These are phyloP conservation scores for Avahi laniger DNA, from an alignment of 2,797 vertebrate genomes.

Conservation along the genomic window DNA sequence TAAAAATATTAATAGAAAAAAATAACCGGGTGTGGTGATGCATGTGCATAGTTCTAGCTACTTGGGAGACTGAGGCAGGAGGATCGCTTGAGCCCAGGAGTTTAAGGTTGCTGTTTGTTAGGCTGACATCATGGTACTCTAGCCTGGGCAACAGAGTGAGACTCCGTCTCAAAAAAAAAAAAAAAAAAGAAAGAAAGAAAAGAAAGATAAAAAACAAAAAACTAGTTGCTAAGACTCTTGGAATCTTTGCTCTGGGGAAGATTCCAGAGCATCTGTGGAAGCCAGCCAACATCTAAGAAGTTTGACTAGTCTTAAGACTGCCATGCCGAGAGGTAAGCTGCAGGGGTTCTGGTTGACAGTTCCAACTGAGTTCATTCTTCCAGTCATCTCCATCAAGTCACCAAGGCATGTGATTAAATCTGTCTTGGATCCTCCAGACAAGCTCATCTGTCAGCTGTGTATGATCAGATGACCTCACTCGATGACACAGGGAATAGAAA, in stretches of 20 bases:
- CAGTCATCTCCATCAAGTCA: not conserved
- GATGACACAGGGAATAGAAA: slow-evolving; percentile 10
- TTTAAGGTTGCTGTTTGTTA: no score
- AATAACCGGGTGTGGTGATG: no score
- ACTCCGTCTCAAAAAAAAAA: no score
- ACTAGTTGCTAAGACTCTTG: not conserved
- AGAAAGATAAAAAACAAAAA: no score
- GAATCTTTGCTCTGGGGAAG: not conserved
- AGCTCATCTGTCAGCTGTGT: not conserved
- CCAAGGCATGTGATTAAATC: not conserved
- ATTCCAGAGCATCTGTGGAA: not conserved
- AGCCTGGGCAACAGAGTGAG: no score
- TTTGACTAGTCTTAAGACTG: not conserved
- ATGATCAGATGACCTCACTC: not conserved
- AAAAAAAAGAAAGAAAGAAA: no score
- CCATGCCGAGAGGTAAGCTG: not conserved
- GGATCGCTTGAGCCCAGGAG: no score
- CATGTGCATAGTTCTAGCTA: no score
- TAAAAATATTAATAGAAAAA: no score
- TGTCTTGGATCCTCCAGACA: not conserved
- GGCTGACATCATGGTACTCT: no score
- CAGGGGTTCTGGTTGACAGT: not conserved
- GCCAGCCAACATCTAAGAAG: not conserved
- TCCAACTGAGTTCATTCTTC: not conserved
- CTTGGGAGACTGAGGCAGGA: no score